phyloP scores from a whole-genome alignment of 2,888 invertebrate genomes.

The Rhimphoctona megacephalus region DNA sequence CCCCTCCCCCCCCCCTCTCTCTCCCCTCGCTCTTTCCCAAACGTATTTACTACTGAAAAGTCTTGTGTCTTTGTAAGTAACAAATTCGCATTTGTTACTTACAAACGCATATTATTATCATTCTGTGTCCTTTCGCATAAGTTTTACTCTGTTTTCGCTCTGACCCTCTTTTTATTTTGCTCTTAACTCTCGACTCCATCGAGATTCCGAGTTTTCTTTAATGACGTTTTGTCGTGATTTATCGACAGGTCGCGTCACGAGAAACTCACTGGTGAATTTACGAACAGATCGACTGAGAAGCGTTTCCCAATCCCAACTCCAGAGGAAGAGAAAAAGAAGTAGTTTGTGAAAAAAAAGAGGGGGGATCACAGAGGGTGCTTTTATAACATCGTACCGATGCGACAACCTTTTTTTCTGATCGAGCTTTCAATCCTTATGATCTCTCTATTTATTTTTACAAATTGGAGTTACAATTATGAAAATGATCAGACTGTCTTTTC shows the following conservation, averaged over 20 bases:
- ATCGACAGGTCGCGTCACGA: constrained; percentile 75
- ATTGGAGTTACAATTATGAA: not conserved
- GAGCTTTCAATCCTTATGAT: not conserved
- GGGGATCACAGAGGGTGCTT: not conserved
- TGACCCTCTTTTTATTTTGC: not conserved
- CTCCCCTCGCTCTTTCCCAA: too few species aligned
- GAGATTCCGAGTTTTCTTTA: constrained; percentile 62
- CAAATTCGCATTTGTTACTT: constrained; percentile 10
- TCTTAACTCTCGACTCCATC: constrained; percentile 58
- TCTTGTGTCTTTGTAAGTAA: not conserved
- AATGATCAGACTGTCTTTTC: not conserved
- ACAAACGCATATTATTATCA: not conserved
- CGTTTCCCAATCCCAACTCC: not conserved
- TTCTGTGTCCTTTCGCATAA: not conserved
- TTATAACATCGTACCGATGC: constrained; percentile 15
- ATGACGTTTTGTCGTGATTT: constrained; percentile 72
- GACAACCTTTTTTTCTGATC: constrained; percentile 29
- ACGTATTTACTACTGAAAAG: not conserved
- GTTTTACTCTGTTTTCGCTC: not conserved
- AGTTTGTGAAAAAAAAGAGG: too few species aligned
- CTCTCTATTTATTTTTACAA: not conserved
- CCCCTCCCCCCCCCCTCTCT: too few species aligned
- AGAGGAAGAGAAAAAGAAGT: constrained; percentile 6
- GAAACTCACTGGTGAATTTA: constrained; percentile 63
- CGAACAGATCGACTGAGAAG: constrained; percentile 7